Conservation (phyloP, 2,888 invertebrate species). For the Rhingia rostrata region DNA sequence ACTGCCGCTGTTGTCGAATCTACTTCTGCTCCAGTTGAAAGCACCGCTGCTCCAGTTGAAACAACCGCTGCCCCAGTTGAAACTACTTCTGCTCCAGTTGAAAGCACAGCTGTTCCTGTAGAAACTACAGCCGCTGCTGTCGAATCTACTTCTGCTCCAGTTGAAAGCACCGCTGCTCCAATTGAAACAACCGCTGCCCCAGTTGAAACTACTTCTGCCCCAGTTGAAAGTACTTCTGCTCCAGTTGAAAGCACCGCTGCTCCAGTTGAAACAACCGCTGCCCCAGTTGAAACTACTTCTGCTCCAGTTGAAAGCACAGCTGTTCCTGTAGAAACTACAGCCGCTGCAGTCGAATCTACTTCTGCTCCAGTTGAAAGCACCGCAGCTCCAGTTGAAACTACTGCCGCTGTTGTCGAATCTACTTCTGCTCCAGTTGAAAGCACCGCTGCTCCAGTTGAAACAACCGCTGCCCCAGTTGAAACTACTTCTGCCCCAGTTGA, state of each 20-base stretch:
- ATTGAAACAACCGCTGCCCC: constrained; percentile 9
- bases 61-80: constrained; percentile 73
- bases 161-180: neutral
- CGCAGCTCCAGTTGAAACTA: constrained; percentile 22
- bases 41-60: constrained; percentile 73
- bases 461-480: constrained; percentile 16
- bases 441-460: constrained; percentile 5
- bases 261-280: constrained; percentile 27
- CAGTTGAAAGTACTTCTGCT: constrained; percentile 47
- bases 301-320: constrained; percentile 12
- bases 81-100: constrained; percentile 8
- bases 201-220: constrained; percentile 5
- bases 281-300: constrained; percentile 1
- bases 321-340: constrained; percentile 11
- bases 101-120: neutral
- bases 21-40: constrained; percentile 22
- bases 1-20: constrained; percentile 12
- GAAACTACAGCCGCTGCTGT: constrained; percentile 3
- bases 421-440: constrained; percentile 8
- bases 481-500: neutral
- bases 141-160: constrained; percentile 8
- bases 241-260: constrained; percentile 49
- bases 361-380: constrained; percentile 23
- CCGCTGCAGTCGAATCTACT: constrained; percentile 71
- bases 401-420: constrained; percentile 21